Evolutionary conservation across 2,888 invertebrate genomes (phyloP), one percentile per base, ranked within the genome.

Genomic region (Limnephilus auricula): DNA sequence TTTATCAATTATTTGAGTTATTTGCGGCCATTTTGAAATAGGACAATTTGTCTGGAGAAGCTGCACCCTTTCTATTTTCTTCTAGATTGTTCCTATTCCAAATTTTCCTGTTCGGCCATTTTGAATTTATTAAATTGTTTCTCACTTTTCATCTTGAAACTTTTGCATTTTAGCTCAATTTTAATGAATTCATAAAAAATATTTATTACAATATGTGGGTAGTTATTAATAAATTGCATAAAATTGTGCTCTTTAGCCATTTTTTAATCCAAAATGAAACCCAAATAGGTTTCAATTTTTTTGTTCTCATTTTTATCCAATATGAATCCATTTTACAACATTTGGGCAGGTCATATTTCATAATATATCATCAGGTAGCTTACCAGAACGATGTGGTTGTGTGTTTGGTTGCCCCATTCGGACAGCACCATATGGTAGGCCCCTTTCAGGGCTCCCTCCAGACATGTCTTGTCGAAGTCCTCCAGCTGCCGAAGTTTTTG

Each of bases 391-490:
- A 96, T 95, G 93, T 99, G 99, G 93, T 98, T 98, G 13, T 98
- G 97, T 88, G 98, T 98, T 93, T 98, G 97, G 92, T 97, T 97
- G 9, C 99, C 99, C 99, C 99, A 99, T 94, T 99, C 98, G 90
- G 97, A 97, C 78, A 98, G 96, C 78, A 99, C 97, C 89, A 98
- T 95, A 94, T 97, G 97, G 94, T 97, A 98, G 1, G 98, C 97
- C 32, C 98, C 98, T 94, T 97, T 97, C 3, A 99, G 95, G 87
- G 98, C 98, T 10, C 97, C 96, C 94, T 98, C 97, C 92, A 99
- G 96, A 94, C 98, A 98, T 0, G 99, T 98, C 94, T 98, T 98
- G 94, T 99, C 99, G 94, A 97, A 97, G 94, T 98, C 98, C 93
- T 98, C 98, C 12, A 99, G 95, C 92, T 97, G 97, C 92, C 97